Percentiles rank a stretch among this genome's conserved stretches.
Conservation (phyloP, 2,888 invertebrate species). For the Orchestes rusci region DNA sequence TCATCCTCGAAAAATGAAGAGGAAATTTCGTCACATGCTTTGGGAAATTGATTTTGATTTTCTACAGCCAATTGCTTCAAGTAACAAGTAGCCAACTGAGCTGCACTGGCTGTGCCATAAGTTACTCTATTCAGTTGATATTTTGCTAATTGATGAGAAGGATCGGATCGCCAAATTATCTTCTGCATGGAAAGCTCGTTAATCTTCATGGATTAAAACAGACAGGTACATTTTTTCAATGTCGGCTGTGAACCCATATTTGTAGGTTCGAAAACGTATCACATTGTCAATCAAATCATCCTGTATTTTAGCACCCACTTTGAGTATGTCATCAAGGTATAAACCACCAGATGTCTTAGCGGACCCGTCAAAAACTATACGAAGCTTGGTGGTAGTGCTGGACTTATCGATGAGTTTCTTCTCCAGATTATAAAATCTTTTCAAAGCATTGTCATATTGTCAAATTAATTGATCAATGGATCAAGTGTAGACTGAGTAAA, state of each 20-base stretch:
- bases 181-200: not conserved
- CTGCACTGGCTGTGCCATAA: constrained; percentile 2
- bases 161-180: not conserved
- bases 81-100: constrained; percentile 1
- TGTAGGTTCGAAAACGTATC: constrained; percentile 2
- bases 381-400: constrained; percentile 22
- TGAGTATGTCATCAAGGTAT: constrained; percentile 17
- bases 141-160: not conserved
- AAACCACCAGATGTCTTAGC: constrained; percentile 11
- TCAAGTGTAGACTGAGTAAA: no score
- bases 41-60: constrained; percentile 9
- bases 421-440: constrained; percentile 17
- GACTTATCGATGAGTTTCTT: constrained; percentile 11
- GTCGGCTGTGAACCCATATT: constrained; percentile 2
- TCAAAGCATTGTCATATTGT: constrained; percentile 11
- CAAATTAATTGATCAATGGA: no score
- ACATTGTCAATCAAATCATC: constrained; percentile 14
- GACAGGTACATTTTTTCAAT: constrained; percentile 2
- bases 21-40: constrained; percentile 13
- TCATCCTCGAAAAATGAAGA: constrained; percentile 26
- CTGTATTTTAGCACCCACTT: constrained; percentile 16
- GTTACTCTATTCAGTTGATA: constrained; percentile 4
- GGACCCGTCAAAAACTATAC: constrained; percentile 22
- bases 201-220: not conserved
- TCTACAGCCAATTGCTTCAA: constrained; percentile 7